These are phyloP conservation scores for Phthorimaea operculella DNA, from an alignment of 1,140 invertebrate species.

Conservation along the genomic window DNA sequence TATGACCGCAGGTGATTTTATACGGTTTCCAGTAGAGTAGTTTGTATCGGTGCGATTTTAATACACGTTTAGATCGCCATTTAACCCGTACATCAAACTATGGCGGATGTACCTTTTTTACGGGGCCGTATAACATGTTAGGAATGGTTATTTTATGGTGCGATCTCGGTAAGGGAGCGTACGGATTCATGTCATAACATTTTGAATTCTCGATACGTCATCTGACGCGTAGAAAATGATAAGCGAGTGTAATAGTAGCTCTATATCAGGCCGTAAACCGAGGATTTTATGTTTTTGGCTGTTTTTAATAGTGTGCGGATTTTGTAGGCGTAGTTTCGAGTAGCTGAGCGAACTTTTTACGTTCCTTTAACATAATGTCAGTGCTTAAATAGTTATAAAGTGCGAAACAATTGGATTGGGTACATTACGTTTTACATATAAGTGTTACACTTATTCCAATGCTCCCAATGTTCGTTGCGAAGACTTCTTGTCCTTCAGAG, in stretches of 20 bases:
- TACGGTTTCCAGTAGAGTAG: slow-evolving; percentile 60
- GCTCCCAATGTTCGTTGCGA: too few relatives aligned
- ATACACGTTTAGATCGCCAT: slow-evolving; percentile 57
- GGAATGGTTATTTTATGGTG: slow-evolving; percentile 62
- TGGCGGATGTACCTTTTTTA: slow-evolving; percentile 47
- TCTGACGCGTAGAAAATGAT: slow-evolving; percentile 30
- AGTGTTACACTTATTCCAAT: too few relatives aligned
- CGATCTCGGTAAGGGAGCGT: slow-evolving; percentile 32
- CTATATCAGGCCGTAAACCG: slow-evolving; percentile 14
- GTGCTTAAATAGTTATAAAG: too few relatives aligned
- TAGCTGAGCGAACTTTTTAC: too few relatives aligned
- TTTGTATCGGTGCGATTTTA: slow-evolving; percentile 62
- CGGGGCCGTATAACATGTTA: slow-evolving; percentile 55
- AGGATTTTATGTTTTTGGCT: slow-evolving; percentile 21
- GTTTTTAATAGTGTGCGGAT: slow-evolving; percentile 11
- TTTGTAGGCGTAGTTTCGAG: slow-evolving; percentile 2
- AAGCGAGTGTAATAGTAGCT: slow-evolving; percentile 13
- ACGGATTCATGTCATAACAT: slow-evolving; percentile 59
- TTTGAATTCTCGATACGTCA: slow-evolving; percentile 48
- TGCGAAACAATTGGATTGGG: too few relatives aligned
- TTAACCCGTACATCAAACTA: slow-evolving; percentile 51
- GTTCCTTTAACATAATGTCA: too few relatives aligned
- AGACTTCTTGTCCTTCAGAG: too few relatives aligned
- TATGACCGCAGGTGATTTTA: slow-evolving; percentile 38
- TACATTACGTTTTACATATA: too few relatives aligned